Evolutionary conservation across 64 coral and sea anemone species (phyloP).

Genomic region (Actinia equina): DNA sequence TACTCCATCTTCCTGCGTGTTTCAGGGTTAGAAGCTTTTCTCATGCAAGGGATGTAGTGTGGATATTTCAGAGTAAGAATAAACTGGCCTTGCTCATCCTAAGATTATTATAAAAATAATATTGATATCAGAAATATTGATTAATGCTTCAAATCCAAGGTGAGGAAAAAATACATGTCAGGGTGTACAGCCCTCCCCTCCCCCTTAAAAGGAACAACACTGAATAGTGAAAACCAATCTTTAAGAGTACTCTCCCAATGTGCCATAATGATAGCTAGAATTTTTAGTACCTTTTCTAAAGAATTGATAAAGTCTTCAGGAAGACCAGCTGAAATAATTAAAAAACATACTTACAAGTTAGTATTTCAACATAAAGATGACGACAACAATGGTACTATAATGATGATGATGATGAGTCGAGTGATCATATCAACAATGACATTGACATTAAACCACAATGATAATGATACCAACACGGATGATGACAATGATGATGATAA

Average conservation of each 20-base stretch:
- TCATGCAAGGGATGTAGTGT: conserved; percentile 93
- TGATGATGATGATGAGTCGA: too few relatives aligned
- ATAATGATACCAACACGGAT: too few relatives aligned
- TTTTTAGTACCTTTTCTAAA: conserved; percentile 75
- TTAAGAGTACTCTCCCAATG: too few relatives aligned
- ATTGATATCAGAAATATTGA: background rate
- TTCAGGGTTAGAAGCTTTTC: conserved; percentile 82
- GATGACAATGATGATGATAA: too few relatives aligned
- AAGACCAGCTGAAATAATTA: conserved; percentile 62
- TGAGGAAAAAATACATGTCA: background rate
- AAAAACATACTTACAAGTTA: background rate
- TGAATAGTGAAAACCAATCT: too few relatives aligned
- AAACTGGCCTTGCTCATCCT: conserved; percentile 59
- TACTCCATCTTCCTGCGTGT: conserved; percentile 84
- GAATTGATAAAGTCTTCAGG: conserved; percentile 80
- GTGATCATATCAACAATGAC: background rate
- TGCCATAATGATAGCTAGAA: background rate
- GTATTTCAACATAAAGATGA: background rate
- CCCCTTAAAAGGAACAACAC: too few relatives aligned
- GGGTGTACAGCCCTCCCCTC: too few relatives aligned
- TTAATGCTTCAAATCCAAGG: background rate
- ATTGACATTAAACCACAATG: too few relatives aligned
- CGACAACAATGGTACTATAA: too few relatives aligned
- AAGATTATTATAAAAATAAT: background rate
- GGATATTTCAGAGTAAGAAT: conserved; percentile 93